Evolutionary conservation across 2,797 vertebrate genomes (phyloP).

Genomic region (Vespertilio murinus): DNA sequence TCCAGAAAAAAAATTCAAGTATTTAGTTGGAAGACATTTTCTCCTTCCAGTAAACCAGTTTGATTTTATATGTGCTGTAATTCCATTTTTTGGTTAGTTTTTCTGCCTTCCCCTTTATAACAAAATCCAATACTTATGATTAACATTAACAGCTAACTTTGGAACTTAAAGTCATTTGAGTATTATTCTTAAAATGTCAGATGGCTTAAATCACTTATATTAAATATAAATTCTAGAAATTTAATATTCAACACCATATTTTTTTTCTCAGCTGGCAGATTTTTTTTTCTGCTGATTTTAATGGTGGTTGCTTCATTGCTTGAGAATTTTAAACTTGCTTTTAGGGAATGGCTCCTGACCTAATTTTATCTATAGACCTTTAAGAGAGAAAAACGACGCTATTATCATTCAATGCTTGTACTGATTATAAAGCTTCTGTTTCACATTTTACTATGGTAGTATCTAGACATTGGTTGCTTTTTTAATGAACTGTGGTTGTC

Average conservation of each 20-base stretch:
- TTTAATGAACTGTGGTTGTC: neutral
- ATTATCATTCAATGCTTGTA: neutral
- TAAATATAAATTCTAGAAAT: slow-evolving; percentile 1
- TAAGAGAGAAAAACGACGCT: neutral
- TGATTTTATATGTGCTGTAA: neutral
- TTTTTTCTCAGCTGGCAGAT: neutral
- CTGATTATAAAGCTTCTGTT: slow-evolving; percentile 9
- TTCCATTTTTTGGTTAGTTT: neutral
- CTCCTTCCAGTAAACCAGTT: neutral
- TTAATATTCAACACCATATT: neutral
- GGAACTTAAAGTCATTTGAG: neutral
- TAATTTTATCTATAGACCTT: neutral
- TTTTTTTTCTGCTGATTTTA: neutral
- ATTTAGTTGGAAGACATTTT: neutral
- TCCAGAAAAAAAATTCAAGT: neutral
- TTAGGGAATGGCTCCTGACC: neutral
- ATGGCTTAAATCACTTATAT: neutral
- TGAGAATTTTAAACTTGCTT: slow-evolving; percentile 23
- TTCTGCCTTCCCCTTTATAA: neutral
- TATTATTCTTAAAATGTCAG: slow-evolving; percentile 29
- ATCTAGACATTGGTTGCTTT: neutral
- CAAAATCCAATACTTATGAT: neutral
- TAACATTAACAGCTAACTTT: neutral
- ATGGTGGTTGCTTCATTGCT: neutral
- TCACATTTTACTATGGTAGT: neutral